phyloP scores from a whole-genome alignment of 2,888 invertebrate genomes.

The Platynereis dumerilii region DNA sequence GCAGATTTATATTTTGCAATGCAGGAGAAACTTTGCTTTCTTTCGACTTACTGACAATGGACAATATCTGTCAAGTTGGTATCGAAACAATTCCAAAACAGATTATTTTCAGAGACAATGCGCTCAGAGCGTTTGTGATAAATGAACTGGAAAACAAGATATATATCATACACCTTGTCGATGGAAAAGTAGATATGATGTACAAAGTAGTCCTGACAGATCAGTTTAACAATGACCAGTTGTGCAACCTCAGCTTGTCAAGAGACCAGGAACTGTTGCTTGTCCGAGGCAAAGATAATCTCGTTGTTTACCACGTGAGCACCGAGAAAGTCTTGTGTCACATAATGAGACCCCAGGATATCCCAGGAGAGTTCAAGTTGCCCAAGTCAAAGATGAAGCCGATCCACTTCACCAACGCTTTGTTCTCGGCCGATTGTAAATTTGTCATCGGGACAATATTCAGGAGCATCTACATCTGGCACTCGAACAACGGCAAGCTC shows the following conservation, averaged over 20 bases:
- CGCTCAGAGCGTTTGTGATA: slow-evolving; percentile 48
- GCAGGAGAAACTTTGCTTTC: slow-evolving; percentile 49
- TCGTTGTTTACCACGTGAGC: slow-evolving; percentile 52
- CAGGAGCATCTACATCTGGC: slow-evolving; percentile 59
- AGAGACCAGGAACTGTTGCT: slow-evolving; percentile 33
- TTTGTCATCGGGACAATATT: slow-evolving; percentile 57
- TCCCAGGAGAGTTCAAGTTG: slow-evolving; percentile 57
- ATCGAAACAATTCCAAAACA: slow-evolving; percentile 46
- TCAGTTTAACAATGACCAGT: slow-evolving; percentile 34
- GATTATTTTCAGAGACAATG: slow-evolving; percentile 49
- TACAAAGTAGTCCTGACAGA: slow-evolving; percentile 51
- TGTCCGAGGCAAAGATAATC: slow-evolving; percentile 28
- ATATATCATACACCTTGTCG: slow-evolving; percentile 48
- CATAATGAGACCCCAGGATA: slow-evolving; percentile 49
- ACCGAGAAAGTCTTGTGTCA: slow-evolving; percentile 48
- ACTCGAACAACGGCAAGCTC: slow-evolving; percentile 35
- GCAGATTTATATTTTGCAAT: slow-evolving; percentile 53
- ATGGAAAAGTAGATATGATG: slow-evolving; percentile 51
- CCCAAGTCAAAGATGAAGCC: slow-evolving; percentile 50
- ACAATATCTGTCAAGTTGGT: slow-evolving; percentile 46
- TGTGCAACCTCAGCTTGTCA: slow-evolving; percentile 33
- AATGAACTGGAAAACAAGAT: slow-evolving; percentile 49
- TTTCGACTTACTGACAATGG: slow-evolving; percentile 51
- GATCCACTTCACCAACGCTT: slow-evolving; percentile 50
- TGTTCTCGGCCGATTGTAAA: slow-evolving; percentile 54